phyloP scores from a whole-genome alignment of 2,888 invertebrate species.

The Pristionchus maxplancki region DNA sequence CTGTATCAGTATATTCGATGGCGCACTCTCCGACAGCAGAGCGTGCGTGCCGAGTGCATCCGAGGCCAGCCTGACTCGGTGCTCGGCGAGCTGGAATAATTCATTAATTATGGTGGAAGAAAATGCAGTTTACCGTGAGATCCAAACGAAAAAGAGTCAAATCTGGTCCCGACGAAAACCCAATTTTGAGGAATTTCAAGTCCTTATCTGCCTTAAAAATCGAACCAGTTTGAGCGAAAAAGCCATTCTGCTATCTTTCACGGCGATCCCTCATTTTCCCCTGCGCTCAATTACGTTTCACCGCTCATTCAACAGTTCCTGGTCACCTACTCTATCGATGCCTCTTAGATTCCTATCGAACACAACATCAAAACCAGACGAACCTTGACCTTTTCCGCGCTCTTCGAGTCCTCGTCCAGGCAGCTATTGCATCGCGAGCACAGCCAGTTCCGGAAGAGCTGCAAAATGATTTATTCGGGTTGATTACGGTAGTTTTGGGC shows the following conservation, averaged over 20 bases:
- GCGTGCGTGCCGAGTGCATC: conserved; percentile 5
- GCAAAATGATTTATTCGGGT: neutral
- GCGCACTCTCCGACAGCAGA: conserved; percentile 28
- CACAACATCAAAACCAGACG: neutral
- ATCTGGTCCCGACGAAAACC: too few relatives aligned
- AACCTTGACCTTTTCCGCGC: conserved; percentile 32
- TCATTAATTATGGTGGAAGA: neutral
- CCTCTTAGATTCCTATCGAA: neutral
- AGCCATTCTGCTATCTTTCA: too few relatives aligned
- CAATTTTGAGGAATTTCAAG: too few relatives aligned
- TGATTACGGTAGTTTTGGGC: too few relatives aligned
- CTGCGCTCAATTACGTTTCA: too few relatives aligned
- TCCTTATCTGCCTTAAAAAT: too few relatives aligned
- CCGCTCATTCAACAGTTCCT: too few relatives aligned
- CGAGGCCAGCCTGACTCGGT: conserved; percentile 33
- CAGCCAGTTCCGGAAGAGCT: conserved; percentile 50
- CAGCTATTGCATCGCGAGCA: neutral
- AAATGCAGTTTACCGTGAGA: too few relatives aligned
- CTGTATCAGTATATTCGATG: conserved; percentile 44
- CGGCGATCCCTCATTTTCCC: too few relatives aligned
- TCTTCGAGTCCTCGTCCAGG: conserved; percentile 33
- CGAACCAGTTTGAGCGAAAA: too few relatives aligned
- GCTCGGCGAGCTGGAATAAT: conserved; percentile 13
- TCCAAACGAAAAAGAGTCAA: too few relatives aligned
- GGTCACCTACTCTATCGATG: too few relatives aligned